These are phyloP conservation scores for Magallana angulata DNA, from an alignment of 1,140 invertebrate species.

Conservation along the genomic window DNA sequence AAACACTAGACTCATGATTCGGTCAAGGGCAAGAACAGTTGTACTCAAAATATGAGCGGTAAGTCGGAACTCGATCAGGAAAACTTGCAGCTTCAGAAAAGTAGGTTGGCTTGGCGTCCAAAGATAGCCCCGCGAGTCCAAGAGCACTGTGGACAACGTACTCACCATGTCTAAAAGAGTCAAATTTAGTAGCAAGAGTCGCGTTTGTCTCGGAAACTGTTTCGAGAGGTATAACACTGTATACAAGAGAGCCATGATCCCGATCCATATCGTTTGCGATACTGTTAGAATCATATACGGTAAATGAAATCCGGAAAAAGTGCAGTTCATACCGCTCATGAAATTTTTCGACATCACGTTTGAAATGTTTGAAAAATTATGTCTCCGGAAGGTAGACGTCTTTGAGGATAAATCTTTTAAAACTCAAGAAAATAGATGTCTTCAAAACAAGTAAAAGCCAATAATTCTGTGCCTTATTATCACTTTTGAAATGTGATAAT, in stretches of 20 bases:
- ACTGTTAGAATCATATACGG: not conserved
- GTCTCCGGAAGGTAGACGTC: no score
- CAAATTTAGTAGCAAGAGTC: not conserved
- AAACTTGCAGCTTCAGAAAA: not conserved
- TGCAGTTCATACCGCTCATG: not conserved
- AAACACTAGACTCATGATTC: conserved; percentile 17
- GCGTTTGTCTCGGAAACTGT: conserved; percentile 21
- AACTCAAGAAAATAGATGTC: no score
- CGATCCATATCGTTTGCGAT: not conserved
- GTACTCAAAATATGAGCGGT: not conserved
- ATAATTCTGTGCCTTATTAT: no score
- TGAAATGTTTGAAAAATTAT: no score
- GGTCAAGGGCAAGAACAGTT: not conserved
- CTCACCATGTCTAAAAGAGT: not conserved
- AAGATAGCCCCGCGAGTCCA: not conserved
- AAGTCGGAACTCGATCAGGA: not conserved
- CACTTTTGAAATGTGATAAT: no score
- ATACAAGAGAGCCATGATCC: not conserved
- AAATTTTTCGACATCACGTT: not conserved
- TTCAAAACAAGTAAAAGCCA: no score
- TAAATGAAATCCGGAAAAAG: not conserved
- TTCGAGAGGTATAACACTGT: not conserved
- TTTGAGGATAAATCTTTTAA: no score
- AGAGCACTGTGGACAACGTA: not conserved
- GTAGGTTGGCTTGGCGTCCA: not conserved